Base-by-base conservation (phyloP, 37 sponge, comb jelly and placozoan genomes). In the Halisarca cf. caerulea region DNA sequence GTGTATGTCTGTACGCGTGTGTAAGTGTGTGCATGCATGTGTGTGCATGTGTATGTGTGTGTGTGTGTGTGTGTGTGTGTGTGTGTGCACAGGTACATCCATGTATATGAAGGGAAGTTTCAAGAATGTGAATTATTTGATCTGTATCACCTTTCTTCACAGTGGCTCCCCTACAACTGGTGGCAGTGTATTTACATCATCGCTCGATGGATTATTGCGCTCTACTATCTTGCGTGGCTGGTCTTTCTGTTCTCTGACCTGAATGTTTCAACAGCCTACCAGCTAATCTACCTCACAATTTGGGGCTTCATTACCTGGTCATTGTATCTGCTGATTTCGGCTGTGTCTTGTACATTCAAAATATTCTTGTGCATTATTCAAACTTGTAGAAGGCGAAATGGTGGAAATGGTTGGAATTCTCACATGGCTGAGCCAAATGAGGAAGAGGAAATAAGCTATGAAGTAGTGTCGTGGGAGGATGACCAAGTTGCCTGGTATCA, bases 271-370 rank as follows among this genome's bases (percentile, higher is more conserved):
- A n/a, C n/a, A n/a, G 45, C 43, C 7, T 41, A 74, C 15, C 88
- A 39, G 74, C 88, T 94, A 66, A 91, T 91, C n/a, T 91, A 39
- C 43, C 79, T 94, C 0, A 91, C 95, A 42, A 89, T 91, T 83
- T 94, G 92, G 95, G 81, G 62, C 14, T 84, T 81, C 44, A 25
- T 90, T 0, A 1, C 39, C 3, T 88, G 28, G 33, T 59, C 40
- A 58, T 24, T 59, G 3, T 86, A 92, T 45, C 87, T 92, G 2
- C 21, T 92, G 32, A 35, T 69, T 0, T 25, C 87, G 25, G 92
- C 92, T 37, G 1, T 88, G 1, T 78, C 87, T 0, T 44, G 36
- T 38, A 86, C 92, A 3, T 0, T 33, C 21, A 70, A 82, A 34
- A 45, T 84, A 34, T 18, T 88, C n/a, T 24, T 59, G 0, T 74